Evolutionary conservation across 2,113 vertebrate genomes (phyloP).

Genomic region (Vicugna pacos): DNA sequence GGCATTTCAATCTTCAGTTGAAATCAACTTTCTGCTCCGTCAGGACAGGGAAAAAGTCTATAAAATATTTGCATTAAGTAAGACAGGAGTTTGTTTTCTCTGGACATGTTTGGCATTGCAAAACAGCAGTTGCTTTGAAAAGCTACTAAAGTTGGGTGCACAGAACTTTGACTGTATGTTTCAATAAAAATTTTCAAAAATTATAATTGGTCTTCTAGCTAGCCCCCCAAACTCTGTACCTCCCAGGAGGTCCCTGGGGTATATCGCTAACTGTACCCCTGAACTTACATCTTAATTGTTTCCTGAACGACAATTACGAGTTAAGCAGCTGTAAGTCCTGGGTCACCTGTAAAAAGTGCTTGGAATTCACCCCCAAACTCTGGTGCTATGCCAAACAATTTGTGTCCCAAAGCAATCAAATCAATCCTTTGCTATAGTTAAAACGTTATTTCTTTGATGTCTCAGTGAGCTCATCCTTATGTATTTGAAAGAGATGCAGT

Average conservation of each 20-base stretch:
- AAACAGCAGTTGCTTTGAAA: constrained; percentile 22
- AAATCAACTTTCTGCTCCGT: constrained; percentile 43
- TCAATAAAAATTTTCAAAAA: constrained; percentile 57
- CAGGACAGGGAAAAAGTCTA: neutral
- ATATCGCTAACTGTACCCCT: neutral
- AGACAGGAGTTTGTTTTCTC: constrained; percentile 33
- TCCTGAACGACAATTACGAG: constrained; percentile 76
- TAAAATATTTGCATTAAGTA: constrained; percentile 33
- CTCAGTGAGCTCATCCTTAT: constrained; percentile 78
- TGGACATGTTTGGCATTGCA: neutral
- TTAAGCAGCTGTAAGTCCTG: constrained; percentile 79
- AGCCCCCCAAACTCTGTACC: constrained; percentile 1
- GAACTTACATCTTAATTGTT: constrained; percentile 70
- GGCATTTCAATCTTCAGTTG: neutral
- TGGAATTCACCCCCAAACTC: constrained; percentile 80
- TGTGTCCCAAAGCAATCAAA: constrained; percentile 80
- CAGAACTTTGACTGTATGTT: constrained; percentile 42
- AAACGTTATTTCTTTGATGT: constrained; percentile 77
- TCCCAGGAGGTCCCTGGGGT: constrained; percentile 57
- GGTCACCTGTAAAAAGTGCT: constrained; percentile 78
- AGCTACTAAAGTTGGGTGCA: neutral
- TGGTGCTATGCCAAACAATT: constrained; percentile 78
- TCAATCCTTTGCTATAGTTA: constrained; percentile 64
- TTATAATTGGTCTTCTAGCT: constrained; percentile 14
- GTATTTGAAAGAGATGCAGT: constrained; percentile 67